A percentile compares a stretch with the other conserved stretches of the same genome.
Conservation (phyloP, 1,140 invertebrate genomes). For the Sesamia nonagrioides region DNA sequence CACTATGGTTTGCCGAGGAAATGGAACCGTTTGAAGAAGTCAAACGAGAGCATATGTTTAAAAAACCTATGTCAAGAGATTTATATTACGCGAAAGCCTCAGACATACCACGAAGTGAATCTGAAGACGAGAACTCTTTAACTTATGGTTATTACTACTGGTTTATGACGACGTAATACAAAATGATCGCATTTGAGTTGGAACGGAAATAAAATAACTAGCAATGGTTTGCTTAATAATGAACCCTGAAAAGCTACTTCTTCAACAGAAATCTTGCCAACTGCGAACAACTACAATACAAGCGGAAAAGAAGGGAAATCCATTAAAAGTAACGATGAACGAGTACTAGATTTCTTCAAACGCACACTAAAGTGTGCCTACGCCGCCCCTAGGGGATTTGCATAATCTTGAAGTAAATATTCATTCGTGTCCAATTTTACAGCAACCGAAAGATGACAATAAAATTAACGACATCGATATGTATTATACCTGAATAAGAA, state of each 20-base stretch:
- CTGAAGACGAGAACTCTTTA: too few relatives aligned
- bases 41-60: slow-evolving; percentile 72
- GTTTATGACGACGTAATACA: slow-evolving; percentile 67
- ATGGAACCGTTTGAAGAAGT: slow-evolving; percentile 84
- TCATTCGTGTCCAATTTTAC: slow-evolving; percentile 52
- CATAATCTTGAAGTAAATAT: too few relatives aligned
- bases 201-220: too few relatives aligned
- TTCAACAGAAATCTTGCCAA: slow-evolving; percentile 42
- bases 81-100: slow-evolving; percentile 80
- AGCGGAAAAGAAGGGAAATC: neutral
- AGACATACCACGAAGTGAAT: slow-evolving; percentile 81
- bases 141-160: too few relatives aligned
- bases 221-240: slow-evolving; percentile 57
- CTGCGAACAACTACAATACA: too few relatives aligned
- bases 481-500: slow-evolving; percentile 69
- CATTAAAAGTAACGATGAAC: slow-evolving; percentile 63
- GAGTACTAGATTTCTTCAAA: slow-evolving; percentile 70
- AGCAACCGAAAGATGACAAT: slow-evolving; percentile 47
- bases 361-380: slow-evolving; percentile 73
- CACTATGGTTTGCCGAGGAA: too few relatives aligned
- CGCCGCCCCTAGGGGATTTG: slow-evolving; percentile 69
- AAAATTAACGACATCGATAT: too few relatives aligned
- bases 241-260: slow-evolving; percentile 57
- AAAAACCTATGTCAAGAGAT: slow-evolving; percentile 77
- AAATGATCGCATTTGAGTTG: slow-evolving; percentile 60